Percentiles rank a stretch among this genome's conserved stretches.
Evolutionary conservation across 1,140 invertebrate species (phyloP).

Genomic region (Drosophila funebris): DNA sequence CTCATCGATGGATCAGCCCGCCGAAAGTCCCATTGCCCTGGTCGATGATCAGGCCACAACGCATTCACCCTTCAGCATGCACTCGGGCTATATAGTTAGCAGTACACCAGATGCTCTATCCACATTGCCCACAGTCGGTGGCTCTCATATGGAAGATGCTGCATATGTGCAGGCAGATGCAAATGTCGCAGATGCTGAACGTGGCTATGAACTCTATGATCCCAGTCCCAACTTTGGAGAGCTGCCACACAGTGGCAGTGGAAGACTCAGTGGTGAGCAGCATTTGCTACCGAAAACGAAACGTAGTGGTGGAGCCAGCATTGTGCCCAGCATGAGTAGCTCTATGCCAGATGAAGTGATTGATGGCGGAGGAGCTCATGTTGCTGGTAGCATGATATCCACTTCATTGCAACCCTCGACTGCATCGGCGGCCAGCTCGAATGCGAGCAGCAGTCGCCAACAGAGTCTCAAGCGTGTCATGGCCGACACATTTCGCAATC

Average conservation of each 20-base stretch:
- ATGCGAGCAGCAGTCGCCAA: slow-evolving; percentile 61
- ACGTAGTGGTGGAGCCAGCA: slow-evolving; percentile 3
- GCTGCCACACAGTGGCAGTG: slow-evolving; percentile 43
- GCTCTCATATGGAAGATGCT: slow-evolving; percentile 47
- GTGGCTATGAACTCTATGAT: slow-evolving; percentile 72
- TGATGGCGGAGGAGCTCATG: neutral
- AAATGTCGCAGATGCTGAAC: slow-evolving; percentile 37
- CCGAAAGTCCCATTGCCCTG: slow-evolving; percentile 71
- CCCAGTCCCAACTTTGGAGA: slow-evolving; percentile 72
- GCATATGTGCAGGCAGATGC: slow-evolving; percentile 70
- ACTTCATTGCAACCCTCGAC: slow-evolving; percentile 73
- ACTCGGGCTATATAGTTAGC: slow-evolving; percentile 69
- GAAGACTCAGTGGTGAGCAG: slow-evolving; percentile 65
- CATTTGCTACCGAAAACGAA: slow-evolving; percentile 58
- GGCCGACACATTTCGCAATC: slow-evolving; percentile 59
- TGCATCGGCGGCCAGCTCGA: slow-evolving; percentile 74
- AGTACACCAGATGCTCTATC: slow-evolving; percentile 71
- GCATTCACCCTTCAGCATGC: slow-evolving; percentile 77
- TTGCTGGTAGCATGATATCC: slow-evolving; percentile 24
- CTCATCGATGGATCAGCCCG: slow-evolving; percentile 63
- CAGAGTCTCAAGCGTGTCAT: slow-evolving; percentile 59
- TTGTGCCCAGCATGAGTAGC: slow-evolving; percentile 63
- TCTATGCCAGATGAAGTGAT: slow-evolving; percentile 75
- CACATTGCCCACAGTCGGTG: slow-evolving; percentile 49
- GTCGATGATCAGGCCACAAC: slow-evolving; percentile 66